phyloP scores from a whole-genome alignment of 2,113 vertebrate genomes.

The Tympanuchus pallidicinctus region DNA sequence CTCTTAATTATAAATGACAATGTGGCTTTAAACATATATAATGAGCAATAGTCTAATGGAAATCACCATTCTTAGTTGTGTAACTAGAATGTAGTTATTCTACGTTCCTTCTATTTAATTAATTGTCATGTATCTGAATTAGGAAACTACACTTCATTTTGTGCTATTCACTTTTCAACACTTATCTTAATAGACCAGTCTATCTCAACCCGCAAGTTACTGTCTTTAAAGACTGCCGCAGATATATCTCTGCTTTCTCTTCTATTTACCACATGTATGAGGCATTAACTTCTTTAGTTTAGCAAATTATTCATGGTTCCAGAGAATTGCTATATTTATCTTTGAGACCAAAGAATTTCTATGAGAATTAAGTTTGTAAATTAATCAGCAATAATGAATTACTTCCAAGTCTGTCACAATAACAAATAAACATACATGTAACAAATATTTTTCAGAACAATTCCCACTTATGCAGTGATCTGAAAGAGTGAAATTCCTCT shows the following conservation, averaged over 20 bases:
- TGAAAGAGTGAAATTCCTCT: not conserved
- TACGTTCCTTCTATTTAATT: not conserved
- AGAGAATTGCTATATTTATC: not conserved
- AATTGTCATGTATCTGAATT: not conserved
- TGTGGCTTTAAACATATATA: not conserved
- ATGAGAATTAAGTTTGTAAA: not conserved
- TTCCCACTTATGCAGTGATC: not conserved
- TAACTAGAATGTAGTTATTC: no score
- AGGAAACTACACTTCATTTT: not conserved
- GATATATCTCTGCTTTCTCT: not conserved
- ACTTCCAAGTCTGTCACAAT: not conserved
- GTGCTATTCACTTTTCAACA: not conserved
- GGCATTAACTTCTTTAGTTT: not conserved
- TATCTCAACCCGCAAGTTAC: not conserved
- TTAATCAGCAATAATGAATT: not conserved
- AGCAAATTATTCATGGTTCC: not conserved
- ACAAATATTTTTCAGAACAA: not conserved
- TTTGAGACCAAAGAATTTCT: not conserved
- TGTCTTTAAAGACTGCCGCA: not conserved
- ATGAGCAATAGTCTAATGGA: not conserved
- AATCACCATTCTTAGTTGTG: not conserved
- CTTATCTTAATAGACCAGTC: not conserved
- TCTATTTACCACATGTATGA: not conserved
- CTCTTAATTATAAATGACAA: not conserved
- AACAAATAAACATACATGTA: accelerated